Evolutionary conservation across 1,140 invertebrate genomes (phyloP).

Genomic region (Saxidomus purpurata): DNA sequence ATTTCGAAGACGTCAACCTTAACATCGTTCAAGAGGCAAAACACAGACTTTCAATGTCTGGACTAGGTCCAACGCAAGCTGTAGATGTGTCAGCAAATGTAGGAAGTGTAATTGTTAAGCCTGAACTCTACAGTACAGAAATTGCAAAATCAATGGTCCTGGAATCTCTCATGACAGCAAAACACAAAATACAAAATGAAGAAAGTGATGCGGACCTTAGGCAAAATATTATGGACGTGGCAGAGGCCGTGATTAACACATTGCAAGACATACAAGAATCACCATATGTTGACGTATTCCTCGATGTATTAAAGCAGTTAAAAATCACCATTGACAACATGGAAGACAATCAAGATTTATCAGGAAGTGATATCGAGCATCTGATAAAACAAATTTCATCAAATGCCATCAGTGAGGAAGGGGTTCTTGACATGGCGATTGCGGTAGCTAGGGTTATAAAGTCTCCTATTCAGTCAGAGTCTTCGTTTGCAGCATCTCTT

Average conservation of each 20-base stretch:
- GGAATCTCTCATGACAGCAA: not conserved
- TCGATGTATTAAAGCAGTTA: conserved; percentile 28
- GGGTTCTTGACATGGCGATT: conserved; percentile 20
- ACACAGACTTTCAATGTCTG: not conserved
- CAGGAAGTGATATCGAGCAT: not conserved
- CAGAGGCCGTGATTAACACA: conserved; percentile 30
- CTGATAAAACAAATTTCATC: conserved; percentile 14
- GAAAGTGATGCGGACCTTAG: not conserved
- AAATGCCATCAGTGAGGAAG: not conserved
- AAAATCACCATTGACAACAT: not conserved
- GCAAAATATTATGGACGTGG: conserved; percentile 31
- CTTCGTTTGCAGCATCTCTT: conserved; percentile 38
- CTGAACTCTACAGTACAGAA: not conserved
- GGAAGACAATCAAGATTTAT: not conserved
- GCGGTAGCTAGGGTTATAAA: conserved; percentile 33
- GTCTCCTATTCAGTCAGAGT: conserved; percentile 54
- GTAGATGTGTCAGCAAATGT: conserved; percentile 15
- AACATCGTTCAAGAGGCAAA: conserved; percentile 42
- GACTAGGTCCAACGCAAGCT: not conserved
- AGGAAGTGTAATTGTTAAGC: not conserved
- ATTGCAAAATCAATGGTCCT: not conserved
- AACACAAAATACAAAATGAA: not conserved
- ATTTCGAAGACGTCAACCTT: not conserved
- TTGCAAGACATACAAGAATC: not conserved
- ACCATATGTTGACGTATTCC: conserved; percentile 29